Percentiles rank a stretch among this genome's conserved stretches.
Conservation (phyloP, 2,888 invertebrate genomes). For the Sussaba pulchella region DNA sequence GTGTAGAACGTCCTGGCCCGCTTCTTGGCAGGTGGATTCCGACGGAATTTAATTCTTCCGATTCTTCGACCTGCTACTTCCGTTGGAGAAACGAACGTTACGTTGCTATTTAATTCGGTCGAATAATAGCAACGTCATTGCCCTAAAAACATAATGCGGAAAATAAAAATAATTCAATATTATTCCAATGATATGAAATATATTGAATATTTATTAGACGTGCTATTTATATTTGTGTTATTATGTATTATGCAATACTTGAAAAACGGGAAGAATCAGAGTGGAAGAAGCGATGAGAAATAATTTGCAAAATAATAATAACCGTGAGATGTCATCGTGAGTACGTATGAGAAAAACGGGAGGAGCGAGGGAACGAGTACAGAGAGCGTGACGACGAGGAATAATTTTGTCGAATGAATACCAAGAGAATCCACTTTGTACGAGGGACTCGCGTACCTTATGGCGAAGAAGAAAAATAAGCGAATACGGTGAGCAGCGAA, state of each 20-base stretch:
- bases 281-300: background rate
- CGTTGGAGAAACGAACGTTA: too few species aligned
- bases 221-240: too few species aligned
- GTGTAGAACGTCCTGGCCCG: conserved; percentile 65
- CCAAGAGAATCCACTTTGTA: conserved; percentile 65
- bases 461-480: conserved; percentile 15
- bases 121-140: too few species aligned
- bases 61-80: conserved; percentile 12
- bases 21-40: conserved; percentile 68
- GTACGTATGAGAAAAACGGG: background rate
- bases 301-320: conserved; percentile 8
- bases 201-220: too few species aligned
- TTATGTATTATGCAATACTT: too few species aligned
- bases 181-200: too few species aligned
- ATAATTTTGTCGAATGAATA: conserved; percentile 76
- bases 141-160: too few species aligned
- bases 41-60: conserved; percentile 54
- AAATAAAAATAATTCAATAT: too few species aligned
- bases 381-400: conserved; percentile 70
- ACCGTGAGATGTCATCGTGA: background rate
- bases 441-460: conserved; percentile 43
- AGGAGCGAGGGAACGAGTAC: conserved; percentile 34
- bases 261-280: background rate
- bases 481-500: conserved; percentile 31
- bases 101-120: too few species aligned